Evolutionary conservation across 2,797 vertebrate genomes (phyloP), one percentile per base, ranked within the genome.

Genomic region (Pterois miles): DNA sequence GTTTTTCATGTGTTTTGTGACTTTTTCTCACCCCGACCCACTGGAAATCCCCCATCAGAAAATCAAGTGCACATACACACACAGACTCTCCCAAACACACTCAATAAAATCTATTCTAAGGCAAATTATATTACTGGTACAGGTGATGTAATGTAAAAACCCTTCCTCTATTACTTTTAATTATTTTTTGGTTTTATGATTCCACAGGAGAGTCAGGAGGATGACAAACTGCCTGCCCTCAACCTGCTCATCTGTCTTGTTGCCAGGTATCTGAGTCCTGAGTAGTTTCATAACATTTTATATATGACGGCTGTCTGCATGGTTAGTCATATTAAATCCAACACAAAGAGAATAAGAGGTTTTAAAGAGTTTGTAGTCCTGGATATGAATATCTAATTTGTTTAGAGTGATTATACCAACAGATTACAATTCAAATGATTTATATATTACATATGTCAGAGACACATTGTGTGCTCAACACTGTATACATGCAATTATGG

Each of bases 191-290:
- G 18, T 67, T 36, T 53, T 27, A 14, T 80, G n/a, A 33, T 31
- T 75, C 27, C 27, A 82, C 90, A 99, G 98, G 96, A 96, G 71
- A 97, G 84, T 90, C 96, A 93, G 89, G 97, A 97, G 29, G 97
- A 99, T 63, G 96, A 97, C 71, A 94, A 94, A 16, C 93, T 99
- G 73, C 97, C 98, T 71, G 97, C 97, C 71, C 95, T 99, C 83
- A 99, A 98, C 89, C 92, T 99, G 85, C 94, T 99, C 67, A 98
- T 99, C 92, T 99, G 98, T 91, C 96, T 99, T 82, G 98, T 99
- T 94, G 97, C 97, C 90, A 98, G 98, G 98, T 95, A 78, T 16
- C 29, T n/a, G 40, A 40, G 38, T 40, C 38, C 13, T 3, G 8
- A 62, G 14, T 48, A 54, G 2, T 29, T 58, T 34, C 14, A 18